These are phyloP conservation scores for Pyxicephalus adspersus DNA, from an alignment of 2,113 vertebrate genomes.

Conservation along the genomic window DNA sequence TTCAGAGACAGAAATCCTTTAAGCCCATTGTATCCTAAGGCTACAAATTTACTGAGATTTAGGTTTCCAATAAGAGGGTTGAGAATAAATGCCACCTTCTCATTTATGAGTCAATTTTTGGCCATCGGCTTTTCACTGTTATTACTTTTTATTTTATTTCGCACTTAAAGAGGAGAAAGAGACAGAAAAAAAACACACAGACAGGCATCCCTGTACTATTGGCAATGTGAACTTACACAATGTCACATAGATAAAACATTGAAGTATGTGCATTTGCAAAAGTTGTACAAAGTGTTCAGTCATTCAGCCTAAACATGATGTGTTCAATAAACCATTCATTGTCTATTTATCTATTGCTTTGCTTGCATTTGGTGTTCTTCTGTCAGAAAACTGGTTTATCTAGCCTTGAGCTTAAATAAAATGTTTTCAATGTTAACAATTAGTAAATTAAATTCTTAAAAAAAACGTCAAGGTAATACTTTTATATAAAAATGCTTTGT, in stretches of 20 bases:
- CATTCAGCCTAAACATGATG: neutral
- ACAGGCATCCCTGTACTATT: neutral
- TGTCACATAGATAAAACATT: constrained; percentile 36
- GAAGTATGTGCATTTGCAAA: constrained; percentile 31
- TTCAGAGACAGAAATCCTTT: constrained; percentile 98
- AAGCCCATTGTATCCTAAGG: constrained; percentile 94
- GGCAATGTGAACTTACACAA: neutral
- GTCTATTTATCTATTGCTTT: constrained; percentile 42
- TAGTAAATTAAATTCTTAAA: constrained; percentile 50
- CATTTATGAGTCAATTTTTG: constrained; percentile 96
- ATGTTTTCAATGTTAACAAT: constrained; percentile 54
- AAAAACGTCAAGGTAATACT: constrained; percentile 53
- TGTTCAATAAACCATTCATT: neutral
- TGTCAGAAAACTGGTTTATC: constrained; percentile 49
- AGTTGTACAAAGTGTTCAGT: constrained; percentile 34
- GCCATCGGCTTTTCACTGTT: constrained; percentile 83
- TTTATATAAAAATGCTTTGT: neutral
- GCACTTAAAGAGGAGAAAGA: constrained; percentile 64
- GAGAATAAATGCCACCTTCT: constrained; percentile 92
- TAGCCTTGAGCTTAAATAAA: constrained; percentile 42
- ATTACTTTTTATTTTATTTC: constrained; percentile 85
- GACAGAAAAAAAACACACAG: constrained; percentile 61
- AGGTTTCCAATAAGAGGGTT: constrained; percentile 92
- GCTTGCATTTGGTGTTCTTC: constrained; percentile 34
- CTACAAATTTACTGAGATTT: constrained; percentile 97